Evolutionary conservation across 2,888 invertebrate species (phyloP), one percentile per base, ranked within the genome.

Genomic region (Scaptomyza reducta): DNA sequence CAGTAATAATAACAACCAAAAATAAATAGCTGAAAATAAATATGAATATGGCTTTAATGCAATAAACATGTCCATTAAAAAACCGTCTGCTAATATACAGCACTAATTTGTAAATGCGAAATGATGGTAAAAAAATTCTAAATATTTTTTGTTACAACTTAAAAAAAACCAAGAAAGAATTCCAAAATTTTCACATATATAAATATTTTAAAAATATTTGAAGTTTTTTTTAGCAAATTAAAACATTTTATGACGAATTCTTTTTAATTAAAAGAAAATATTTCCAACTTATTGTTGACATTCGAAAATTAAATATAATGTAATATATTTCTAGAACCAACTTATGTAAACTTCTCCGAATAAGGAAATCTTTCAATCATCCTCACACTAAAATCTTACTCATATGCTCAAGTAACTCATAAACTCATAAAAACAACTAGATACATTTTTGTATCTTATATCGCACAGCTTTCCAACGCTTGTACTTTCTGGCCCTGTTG

Each of bases 1-100:
- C 61, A 67, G 61, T 62, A 46, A 67, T 62, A 50, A 62, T 11
- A 11, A 6, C 18, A 3, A 22, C 9, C 18, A 10, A 33, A 4
- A 13, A 33, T 1, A 64, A 53, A 63, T 40, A 46, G 11, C 49
- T 61, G 41, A 29, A 67, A 66, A 74, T 57, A 53, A 69, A 73
- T 55, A 66, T 42, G 18, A 31, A 27, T 16, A 40, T 3, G 10
- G 7, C 22, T 35, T 7, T 22, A 16, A 3, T 2, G 13, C 9
- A 18, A 31, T 0, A 31, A 13, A 13, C 3, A 41, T 18, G 6
- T 16, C 27, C 45, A 45, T 49, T 29, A 11, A 16, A 45, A 53
- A 41, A 38, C 5, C 35, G 35, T n/a, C 35, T n/a, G 35, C 35
- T 35, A n/a, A 35, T 35, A n/a, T 2, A n/a, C 6, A 38, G 3